Base-by-base conservation (phyloP, 1,140 invertebrate genomes). In the Leptopilina boulardi region DNA sequence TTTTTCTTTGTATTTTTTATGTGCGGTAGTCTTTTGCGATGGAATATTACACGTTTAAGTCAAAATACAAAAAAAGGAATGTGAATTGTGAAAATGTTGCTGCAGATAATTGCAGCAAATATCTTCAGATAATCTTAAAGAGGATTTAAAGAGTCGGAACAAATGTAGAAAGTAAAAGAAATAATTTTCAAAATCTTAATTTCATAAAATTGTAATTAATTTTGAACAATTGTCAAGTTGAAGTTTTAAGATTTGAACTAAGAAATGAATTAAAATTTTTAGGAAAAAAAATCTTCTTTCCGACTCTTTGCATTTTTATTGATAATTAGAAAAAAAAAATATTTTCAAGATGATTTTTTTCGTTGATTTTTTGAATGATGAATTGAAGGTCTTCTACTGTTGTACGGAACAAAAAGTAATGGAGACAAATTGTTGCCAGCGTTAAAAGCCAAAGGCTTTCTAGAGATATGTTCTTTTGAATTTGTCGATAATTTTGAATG, bases 11-110 rank as follows among this genome's bases (percentile, higher is more conserved):
- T n/a, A n/a, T n/a, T n/a, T n/a, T n/a, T n/a, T n/a, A 66, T 66
- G 59, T 66, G 59, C 59, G 59, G 59, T 66, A 66, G 59, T 66
- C 59, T 66, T 66, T 66, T 11, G 26, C n/a, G 59, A 38, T 38
- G 34, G 34, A 38, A 15, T 59, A n/a, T n/a, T n/a, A n/a, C n/a
- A 59, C n/a, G 47, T 8, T 56, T n/a, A 15, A 66, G 13, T 30
- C 59, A 30, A 30, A 66, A 66, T 30, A 66, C 23, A 30, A 66
- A 66, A n/a, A n/a, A 30, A 66, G 59, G 59, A 66, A 34, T 66
- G 59, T 66, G 19, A 10, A 23, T 30, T 66, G 56, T 66, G 23
- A 66, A n/a, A 66, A 66, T 66, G 10, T 26, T 66, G 6, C 23
- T 66, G 19, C 23, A 15, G 5, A 66, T 66, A 66, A 13, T 11